Percentiles rank a stretch among this genome's conserved stretches.
Evolutionary conservation across 2,888 invertebrate species (phyloP).

Genomic region (Rambutsinella grinnellia): DNA sequence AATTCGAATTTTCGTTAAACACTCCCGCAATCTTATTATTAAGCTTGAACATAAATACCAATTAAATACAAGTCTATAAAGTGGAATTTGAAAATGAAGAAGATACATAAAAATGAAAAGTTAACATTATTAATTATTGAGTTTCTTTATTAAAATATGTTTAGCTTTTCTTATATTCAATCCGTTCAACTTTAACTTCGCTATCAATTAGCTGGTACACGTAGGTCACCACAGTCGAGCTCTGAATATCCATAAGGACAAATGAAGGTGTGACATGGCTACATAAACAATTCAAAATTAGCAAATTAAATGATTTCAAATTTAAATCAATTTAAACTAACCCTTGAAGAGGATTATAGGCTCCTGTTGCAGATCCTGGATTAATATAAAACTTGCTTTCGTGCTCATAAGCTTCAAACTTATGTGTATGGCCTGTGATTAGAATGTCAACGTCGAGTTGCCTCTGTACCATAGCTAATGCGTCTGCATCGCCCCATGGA

Average conservation of each 20-base stretch:
- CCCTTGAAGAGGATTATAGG: slow-evolving; percentile 93
- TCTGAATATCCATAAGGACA: slow-evolving; percentile 99
- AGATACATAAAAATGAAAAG: too few species aligned
- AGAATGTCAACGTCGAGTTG: slow-evolving; percentile 99
- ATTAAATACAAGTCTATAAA: too few species aligned
- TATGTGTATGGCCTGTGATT: slow-evolving; percentile 98
- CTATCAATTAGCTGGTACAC: slow-evolving; percentile 97
- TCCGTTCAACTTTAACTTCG: slow-evolving; percentile 99
- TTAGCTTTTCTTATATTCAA: slow-evolving; percentile 88
- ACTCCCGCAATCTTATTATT: too few species aligned
- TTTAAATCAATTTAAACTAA: slow-evolving; percentile 71
- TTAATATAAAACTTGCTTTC: slow-evolving; percentile 99
- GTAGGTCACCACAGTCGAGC: slow-evolving; percentile 96
- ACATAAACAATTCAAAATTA: slow-evolving; percentile 70
- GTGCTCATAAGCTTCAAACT: slow-evolving; percentile 98
- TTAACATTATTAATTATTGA: too few species aligned
- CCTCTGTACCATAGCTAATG: slow-evolving; percentile 91
- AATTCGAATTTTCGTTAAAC: too few species aligned
- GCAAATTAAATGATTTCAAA: neutral
- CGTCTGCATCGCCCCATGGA: slow-evolving; percentile 96
- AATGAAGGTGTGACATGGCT: slow-evolving; percentile 95
- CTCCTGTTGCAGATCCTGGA: slow-evolving; percentile 98
- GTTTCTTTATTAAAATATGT: too few species aligned
- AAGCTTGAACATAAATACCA: too few species aligned
- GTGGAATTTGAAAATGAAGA: neutral